Conservation (phyloP, 2,113 vertebrate genomes). For the Alligator mississippiensis region DNA sequence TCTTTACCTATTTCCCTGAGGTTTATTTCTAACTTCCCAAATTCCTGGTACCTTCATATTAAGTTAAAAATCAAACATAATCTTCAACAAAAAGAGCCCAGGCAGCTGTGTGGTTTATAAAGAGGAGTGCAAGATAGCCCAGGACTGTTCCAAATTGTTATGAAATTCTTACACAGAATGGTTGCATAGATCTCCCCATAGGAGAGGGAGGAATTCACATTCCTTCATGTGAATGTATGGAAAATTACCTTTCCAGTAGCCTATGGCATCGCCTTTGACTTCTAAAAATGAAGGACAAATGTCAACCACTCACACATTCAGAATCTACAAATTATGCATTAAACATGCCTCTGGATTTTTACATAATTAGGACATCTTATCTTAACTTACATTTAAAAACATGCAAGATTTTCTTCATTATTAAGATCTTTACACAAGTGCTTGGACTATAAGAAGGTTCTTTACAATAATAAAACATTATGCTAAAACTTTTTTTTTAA, state of each 20-base stretch:
- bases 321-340: not conserved
- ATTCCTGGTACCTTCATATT: not conserved
- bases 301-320: not conserved
- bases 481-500: constrained; percentile 15
- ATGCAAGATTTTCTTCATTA: not conserved
- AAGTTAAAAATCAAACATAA: not conserved
- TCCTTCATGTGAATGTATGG: not conserved
- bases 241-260: not conserved
- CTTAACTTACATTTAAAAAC: not conserved
- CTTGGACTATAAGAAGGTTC: not conserved
- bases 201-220: too few species aligned
- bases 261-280: not conserved
- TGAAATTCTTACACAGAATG: not conserved
- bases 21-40: not conserved
- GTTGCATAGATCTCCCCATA: not conserved
- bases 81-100: not conserved
- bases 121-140: not conserved
- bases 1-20: not conserved
- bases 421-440: not conserved
- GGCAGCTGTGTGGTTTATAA: accelerated
- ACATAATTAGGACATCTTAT: not conserved
- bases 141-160: not conserved
- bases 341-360: not conserved
- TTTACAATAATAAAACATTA: not conserved
- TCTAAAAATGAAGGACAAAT: not conserved